phyloP scores from a whole-genome alignment of 2,113 vertebrate species.

The Rhadina sibilatrix region DNA sequence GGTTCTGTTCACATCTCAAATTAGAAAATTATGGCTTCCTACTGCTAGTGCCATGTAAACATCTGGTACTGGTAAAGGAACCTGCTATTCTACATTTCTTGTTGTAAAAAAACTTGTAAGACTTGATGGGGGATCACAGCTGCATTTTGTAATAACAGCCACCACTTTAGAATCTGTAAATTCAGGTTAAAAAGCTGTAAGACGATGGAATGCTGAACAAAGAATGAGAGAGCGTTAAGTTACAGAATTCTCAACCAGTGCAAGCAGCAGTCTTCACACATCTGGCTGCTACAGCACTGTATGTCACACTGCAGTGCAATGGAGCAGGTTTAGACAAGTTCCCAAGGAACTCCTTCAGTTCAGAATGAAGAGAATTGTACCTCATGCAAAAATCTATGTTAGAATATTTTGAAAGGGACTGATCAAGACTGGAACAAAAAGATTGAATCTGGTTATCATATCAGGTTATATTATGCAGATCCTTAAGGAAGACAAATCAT shows the following conservation, averaged over 20 bases:
- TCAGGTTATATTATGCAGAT: not conserved
- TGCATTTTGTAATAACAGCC: not conserved
- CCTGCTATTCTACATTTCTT: not conserved
- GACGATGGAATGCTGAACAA: not conserved
- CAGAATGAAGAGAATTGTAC: not conserved
- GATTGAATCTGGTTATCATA: not conserved
- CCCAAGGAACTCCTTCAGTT: not conserved
- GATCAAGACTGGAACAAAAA: not conserved
- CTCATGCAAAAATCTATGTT: not conserved
- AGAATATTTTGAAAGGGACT: not conserved
- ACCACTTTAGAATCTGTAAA: not conserved
- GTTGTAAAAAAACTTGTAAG: not conserved
- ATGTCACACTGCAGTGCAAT: accelerated
- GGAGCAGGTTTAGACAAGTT: not conserved
- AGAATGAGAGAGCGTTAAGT: not conserved
- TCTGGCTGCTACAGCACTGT: not conserved
- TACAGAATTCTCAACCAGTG: not conserved
- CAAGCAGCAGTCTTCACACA: not conserved
- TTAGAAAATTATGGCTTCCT: not conserved
- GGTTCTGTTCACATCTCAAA: not conserved
- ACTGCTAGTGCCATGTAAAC: not conserved
- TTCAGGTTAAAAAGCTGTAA: not conserved
- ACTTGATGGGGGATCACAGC: not conserved
- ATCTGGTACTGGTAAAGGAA: not conserved
- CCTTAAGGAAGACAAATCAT: not conserved